Base-by-base conservation (phyloP, 2,888 invertebrate genomes). In the Stegana nigrithorax region DNA sequence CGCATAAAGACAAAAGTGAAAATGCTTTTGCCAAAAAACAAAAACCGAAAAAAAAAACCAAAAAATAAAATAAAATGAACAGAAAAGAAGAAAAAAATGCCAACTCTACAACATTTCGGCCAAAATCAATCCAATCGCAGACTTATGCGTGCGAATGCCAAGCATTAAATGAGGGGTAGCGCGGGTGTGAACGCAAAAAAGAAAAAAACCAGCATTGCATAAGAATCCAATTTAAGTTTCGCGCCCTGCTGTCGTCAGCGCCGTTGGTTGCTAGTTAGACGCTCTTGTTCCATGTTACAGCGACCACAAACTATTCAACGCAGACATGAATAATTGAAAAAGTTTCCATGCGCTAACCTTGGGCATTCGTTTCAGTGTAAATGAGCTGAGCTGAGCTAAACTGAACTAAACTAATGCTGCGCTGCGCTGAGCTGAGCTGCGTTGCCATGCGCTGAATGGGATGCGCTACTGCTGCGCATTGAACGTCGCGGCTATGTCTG, bases 251-350 rank as follows among this genome's bases (percentile, higher is more conserved):
- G 47, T 14, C 50, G 50, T 19, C 19, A 6, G n/a, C 3, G n/a
- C 32, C n/a, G 32, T n/a, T 32, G 32, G 2, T 32, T n/a, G n/a
- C n/a, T n/a, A n/a, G 5, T n/a, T 29, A 32, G 10, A 32, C 32
- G n/a, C n/a, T 12, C 32, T n/a, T 44, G 7, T 21, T 25, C 47
- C n/a, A 10, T 8, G 47, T 2, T 25, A 23, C 21, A 21, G 7
- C 10, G 23, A 12, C 19, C 23, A 10, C 12, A 19, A 47, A 68
- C 66, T 65, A 73, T 74, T 71, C 69, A 67, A 64, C 73, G 77
- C 70, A 69, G 73, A 72, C 75, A 79, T 75, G 79, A 75, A 75
- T 75, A 75, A 75, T 75, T 75, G 75, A 75, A 75, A 75, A 79
- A 79, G 73, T 75, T 75, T 75, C 66, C 66, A 67, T 74, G 73